These are phyloP conservation scores for Diachasmimorpha longicaudata DNA, from an alignment of 1,140 invertebrate species.

Conservation along the genomic window DNA sequence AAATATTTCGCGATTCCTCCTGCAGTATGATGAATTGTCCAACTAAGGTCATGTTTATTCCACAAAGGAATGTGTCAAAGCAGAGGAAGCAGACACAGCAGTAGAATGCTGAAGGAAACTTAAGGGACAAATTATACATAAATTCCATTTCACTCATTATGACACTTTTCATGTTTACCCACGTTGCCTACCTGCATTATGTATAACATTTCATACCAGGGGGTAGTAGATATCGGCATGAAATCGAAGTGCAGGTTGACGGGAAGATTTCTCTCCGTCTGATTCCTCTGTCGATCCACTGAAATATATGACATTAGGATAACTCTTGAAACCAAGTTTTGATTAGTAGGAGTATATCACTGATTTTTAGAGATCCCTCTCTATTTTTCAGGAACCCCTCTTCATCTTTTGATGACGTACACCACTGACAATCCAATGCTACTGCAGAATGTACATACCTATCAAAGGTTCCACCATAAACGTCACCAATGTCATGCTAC, in stretches of 20 bases:
- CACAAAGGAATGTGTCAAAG: not conserved
- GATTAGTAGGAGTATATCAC: too few relatives aligned
- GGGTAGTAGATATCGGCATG: not conserved
- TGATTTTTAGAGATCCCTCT: not conserved
- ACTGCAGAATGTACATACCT: not conserved
- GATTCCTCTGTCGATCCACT: not conserved
- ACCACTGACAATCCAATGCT: too few relatives aligned
- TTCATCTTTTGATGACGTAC: too few relatives aligned
- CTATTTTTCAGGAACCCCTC: not conserved
- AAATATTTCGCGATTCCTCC: not conserved
- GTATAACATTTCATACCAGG: not conserved
- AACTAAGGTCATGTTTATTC: not conserved
- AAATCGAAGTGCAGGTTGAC: not conserved
- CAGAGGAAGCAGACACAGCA: not conserved
- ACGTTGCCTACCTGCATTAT: not conserved
- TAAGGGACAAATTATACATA: not conserved
- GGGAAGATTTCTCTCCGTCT: not conserved
- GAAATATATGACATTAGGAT: too few relatives aligned
- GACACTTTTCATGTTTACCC: not conserved
- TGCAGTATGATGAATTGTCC: slow-evolving; percentile 40
- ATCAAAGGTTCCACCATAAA: not conserved
- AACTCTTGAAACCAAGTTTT: too few relatives aligned
- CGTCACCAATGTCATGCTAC: not conserved
- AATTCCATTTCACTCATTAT: not conserved
- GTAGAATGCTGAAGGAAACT: not conserved